Percentiles rank a stretch among this genome's conserved stretches.
Evolutionary conservation across 2,888 invertebrate genomes (phyloP).

Genomic region (Epinotia brunnichana): DNA sequence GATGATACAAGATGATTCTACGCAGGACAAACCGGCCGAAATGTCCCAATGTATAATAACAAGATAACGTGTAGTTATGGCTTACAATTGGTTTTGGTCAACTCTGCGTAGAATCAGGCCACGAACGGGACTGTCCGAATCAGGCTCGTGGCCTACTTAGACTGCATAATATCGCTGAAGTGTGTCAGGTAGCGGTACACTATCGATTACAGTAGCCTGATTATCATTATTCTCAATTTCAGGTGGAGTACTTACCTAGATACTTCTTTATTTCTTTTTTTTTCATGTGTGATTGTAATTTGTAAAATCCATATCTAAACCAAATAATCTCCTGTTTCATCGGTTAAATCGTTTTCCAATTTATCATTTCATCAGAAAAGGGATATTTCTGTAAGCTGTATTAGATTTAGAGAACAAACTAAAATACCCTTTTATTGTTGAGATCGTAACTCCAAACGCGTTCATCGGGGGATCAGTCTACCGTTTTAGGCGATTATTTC

Average conservation of each 20-base stretch:
- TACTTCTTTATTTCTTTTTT: background rate
- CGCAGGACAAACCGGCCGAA: background rate
- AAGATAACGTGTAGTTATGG: background rate
- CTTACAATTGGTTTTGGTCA: background rate
- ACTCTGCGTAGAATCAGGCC: conserved; percentile 5
- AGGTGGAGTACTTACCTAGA: background rate
- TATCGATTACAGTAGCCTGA: conserved; percentile 12
- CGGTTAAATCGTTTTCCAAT: no score
- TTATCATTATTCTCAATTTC: background rate
- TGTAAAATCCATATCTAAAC: no score
- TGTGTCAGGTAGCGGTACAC: conserved; percentile 18
- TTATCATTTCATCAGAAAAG: no score
- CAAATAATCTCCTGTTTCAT: no score
- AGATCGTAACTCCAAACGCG: no score
- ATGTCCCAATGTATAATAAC: no score
- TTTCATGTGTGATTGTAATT: background rate
- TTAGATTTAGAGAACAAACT: no score
- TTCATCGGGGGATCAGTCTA: no score
- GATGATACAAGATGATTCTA: background rate
- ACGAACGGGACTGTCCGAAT: conserved; percentile 9
- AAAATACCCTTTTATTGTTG: no score
- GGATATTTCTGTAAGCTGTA: no score
- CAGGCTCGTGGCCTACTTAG: background rate
- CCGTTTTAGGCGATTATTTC: no score
- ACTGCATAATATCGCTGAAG: conserved; percentile 11